Conservation (phyloP, 2,797 vertebrate species). For the Labeo calbasu region DNA sequence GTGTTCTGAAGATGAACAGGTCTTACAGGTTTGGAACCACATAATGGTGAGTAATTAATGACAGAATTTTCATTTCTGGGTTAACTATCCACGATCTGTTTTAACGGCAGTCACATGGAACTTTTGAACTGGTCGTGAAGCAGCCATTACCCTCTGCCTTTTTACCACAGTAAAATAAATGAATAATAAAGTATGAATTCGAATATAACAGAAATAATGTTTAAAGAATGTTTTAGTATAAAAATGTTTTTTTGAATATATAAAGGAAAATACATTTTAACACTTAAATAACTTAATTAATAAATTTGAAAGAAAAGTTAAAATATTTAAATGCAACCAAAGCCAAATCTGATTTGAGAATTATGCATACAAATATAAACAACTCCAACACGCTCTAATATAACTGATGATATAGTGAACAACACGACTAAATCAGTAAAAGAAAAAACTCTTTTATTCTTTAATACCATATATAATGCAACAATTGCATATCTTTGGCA, state of each 20-base stretch:
- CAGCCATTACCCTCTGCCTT: not conserved
- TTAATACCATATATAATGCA: conserved; percentile 99
- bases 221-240: not conserved
- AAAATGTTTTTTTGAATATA: not conserved
- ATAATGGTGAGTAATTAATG: no score
- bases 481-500: conserved; percentile 99
- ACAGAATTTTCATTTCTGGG: no score
- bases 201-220: not conserved
- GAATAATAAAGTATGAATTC: not conserved
- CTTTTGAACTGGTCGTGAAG: not conserved
- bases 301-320: not conserved
- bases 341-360: not conserved
- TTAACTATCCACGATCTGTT: no score
- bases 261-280: not conserved
- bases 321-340: not conserved
- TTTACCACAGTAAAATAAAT: not conserved
- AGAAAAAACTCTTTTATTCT: conserved; percentile 95
- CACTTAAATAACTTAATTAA: not conserved
- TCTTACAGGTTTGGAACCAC: no score
- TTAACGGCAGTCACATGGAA: not conserved
- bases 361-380: not conserved
- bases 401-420: not conserved
- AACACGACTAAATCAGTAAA: conserved; percentile 67
- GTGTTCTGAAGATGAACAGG: no score
- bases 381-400: not conserved